These are phyloP conservation scores for Oxycera nigricornis DNA, from an alignment of 2,888 invertebrate genomes.

Conservation along the genomic window DNA sequence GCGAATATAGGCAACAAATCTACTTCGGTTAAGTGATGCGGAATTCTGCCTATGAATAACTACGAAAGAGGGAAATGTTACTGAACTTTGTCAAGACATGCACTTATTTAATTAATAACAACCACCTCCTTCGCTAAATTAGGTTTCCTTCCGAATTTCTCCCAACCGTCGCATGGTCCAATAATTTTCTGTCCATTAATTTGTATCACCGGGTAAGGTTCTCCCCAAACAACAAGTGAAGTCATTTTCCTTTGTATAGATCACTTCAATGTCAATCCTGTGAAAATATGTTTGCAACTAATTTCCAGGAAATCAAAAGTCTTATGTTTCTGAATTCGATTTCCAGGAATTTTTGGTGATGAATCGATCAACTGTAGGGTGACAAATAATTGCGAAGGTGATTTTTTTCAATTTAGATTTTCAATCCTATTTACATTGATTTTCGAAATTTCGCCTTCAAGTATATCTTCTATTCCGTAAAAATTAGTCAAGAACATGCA, in stretches of 20 bases:
- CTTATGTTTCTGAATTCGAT: background rate
- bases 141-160: background rate
- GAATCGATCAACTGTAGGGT: no score
- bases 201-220: conserved; percentile 29
- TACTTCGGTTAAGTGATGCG: conserved; percentile 27
- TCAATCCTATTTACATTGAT: no score
- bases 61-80: background rate
- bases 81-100: background rate
- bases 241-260: background rate
- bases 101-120: background rate
- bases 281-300: background rate
- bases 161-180: conserved; percentile 31
- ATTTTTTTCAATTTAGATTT: no score
- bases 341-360: background rate
- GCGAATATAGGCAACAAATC: conserved; percentile 37
- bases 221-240: background rate
- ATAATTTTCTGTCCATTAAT: conserved; percentile 41
- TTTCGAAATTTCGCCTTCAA: no score
- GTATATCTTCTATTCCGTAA: no score
- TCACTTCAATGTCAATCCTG: background rate
- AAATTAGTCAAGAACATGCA: no score
- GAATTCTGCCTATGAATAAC: conserved; percentile 34
- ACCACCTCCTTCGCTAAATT: conserved; percentile 9
- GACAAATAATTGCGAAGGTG: no score
- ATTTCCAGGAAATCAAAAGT: background rate